Percentiles rank a stretch among this genome's conserved stretches.
These are phyloP conservation scores for Ciona savignyi DNA, from an alignment of 23 tunicate species.

Conservation along the genomic window DNA sequence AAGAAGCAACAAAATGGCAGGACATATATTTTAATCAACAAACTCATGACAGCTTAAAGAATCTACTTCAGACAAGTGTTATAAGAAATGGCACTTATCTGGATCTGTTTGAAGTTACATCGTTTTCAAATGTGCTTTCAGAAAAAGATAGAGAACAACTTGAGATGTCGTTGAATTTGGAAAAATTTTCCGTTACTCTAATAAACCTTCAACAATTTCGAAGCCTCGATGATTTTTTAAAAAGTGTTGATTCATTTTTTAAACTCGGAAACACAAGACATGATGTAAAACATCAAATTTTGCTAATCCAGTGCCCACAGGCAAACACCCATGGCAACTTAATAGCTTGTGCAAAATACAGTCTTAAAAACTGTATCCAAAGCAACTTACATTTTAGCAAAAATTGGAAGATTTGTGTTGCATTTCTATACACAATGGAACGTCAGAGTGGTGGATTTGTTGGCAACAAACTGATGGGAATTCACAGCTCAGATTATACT, in stretches of 20 bases:
- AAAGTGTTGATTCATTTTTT: conserved; percentile 39
- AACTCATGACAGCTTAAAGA: conserved; percentile 41
- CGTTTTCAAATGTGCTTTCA: conserved; percentile 47
- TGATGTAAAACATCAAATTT: conserved; percentile 1
- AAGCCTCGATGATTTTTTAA: conserved; percentile 43
- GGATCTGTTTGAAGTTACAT: conserved; percentile 28
- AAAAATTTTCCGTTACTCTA: conserved; percentile 30
- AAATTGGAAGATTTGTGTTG: conserved; percentile 17
- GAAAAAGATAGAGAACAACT: conserved; percentile 34
- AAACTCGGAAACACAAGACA: neutral
- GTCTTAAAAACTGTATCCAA: conserved; percentile 35
- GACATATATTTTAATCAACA: conserved; percentile 32
- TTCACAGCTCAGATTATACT: conserved; percentile 25
- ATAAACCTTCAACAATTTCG: conserved; percentile 68
- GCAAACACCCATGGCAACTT: conserved; percentile 39
- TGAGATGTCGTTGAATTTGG: conserved; percentile 11
- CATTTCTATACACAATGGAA: conserved; percentile 56
- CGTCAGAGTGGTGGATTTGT: conserved; percentile 3
- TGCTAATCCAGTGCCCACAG: conserved; percentile 74
- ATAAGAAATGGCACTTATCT: neutral
- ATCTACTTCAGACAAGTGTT: neutral
- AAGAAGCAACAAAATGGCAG: conserved; percentile 22
- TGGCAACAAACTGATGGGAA: conserved; percentile 4
- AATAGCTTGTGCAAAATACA: conserved; percentile 64
- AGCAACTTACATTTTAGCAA: neutral